Base-by-base conservation (phyloP, 2,888 invertebrate species). In the Euzophera pinguis region DNA sequence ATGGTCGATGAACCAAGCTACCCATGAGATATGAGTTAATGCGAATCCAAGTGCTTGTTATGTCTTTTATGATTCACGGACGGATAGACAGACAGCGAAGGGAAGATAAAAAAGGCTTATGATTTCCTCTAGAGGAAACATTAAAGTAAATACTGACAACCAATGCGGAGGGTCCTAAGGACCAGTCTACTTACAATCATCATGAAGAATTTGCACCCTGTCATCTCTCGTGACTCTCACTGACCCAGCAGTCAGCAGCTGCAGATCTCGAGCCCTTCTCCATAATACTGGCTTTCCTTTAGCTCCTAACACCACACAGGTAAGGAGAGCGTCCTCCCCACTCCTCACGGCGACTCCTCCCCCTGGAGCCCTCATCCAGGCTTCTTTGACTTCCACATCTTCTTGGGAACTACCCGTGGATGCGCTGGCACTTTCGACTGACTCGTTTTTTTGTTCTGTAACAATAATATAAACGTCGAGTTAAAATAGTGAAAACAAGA, bases 321-420 rank as follows among this genome's bases (percentile, higher is more conserved):
- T 96, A 47, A 96, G 91, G 38, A 96, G 85, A 1, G 95, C 96
- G 73, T 96, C 95, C 65, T 95, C 95, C 9, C 95, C 95, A 50
- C 77, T 81, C 62, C 76, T 74, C 12, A 87, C 87, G 0, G 83
- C 73, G 0, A 89, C 84, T 0, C 84, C 84, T 0, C 83, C 82
- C 0, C 75, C 69, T 0, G 89, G 88, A 0, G 85, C 79, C 17
- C 75, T 63, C 90, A 90, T 90, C 75, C 83, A 87, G 0, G 81
- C 80, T 16, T 78, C 75, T 53, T 74, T 84, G 0, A 81, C 74
- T 12, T 80, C 80, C 1, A 75, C 73, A 42, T 82, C 82, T 51
- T 86, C 85, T 60, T 78, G 76, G 1, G 81, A 80, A 42, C 73
- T 80, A 14, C 72, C 78, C 0, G 81, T 75, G n/a, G 84, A 78